phyloP scores from a whole-genome alignment of 2,888 invertebrate species.

The Volucella bombylans region DNA sequence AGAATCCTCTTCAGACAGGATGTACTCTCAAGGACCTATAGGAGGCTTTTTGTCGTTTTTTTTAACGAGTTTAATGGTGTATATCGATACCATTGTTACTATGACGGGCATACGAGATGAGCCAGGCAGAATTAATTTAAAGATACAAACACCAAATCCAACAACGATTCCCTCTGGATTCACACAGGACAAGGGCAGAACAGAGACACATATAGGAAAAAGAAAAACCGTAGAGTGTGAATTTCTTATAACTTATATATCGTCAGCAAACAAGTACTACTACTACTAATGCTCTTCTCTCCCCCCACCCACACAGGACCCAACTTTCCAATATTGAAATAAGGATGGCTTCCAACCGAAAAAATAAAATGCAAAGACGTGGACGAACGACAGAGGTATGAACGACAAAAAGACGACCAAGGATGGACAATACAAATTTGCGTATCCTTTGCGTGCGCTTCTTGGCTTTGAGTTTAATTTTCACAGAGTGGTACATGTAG shows the following conservation, averaged over 20 bases:
- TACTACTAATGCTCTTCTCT: not conserved
- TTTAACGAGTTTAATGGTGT: not conserved
- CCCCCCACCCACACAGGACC: not conserved
- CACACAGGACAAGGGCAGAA: not conserved
- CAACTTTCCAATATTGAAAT: constrained; percentile 41
- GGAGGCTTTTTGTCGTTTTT: not conserved
- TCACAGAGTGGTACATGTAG: constrained; percentile 34
- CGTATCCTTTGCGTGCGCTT: constrained; percentile 48
- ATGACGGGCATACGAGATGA: not conserved
- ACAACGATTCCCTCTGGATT: not conserved
- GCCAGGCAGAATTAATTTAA: constrained; percentile 24
- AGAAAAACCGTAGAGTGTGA: constrained; percentile 36
- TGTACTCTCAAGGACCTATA: constrained; percentile 17
- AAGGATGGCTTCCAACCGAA: constrained; percentile 15
- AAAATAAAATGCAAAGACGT: not conserved
- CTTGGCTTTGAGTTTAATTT: constrained; percentile 37
- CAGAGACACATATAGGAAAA: not conserved
- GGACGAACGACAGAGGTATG: not conserved
- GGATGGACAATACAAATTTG: constrained; percentile 21
- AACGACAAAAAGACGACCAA: not conserved
- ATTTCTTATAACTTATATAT: constrained; percentile 38
- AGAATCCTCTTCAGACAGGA: constrained; percentile 19
- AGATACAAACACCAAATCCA: constrained; percentile 33
- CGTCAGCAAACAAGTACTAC: constrained; percentile 3
- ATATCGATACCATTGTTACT: too few species aligned